Evolutionary conservation across 2,888 invertebrate species (phyloP).

Genomic region (Gymnosoma rotundatum): DNA sequence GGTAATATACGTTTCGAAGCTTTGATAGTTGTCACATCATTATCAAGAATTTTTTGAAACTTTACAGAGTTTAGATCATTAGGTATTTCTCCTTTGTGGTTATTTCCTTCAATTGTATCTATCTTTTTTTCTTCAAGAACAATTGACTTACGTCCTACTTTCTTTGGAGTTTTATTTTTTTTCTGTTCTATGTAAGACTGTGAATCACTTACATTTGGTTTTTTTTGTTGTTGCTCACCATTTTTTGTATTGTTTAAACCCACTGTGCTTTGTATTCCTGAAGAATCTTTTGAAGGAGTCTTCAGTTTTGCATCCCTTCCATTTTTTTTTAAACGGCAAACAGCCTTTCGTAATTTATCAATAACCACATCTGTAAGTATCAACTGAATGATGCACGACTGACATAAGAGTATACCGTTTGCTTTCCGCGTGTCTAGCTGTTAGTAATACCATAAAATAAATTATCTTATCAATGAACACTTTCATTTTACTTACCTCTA

Average conservation of each 20-base stretch:
- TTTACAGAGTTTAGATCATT: not conserved
- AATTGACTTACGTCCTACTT: constrained; percentile 27
- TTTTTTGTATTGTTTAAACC: not conserved
- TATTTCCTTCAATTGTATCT: not conserved
- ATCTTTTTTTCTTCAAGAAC: not conserved
- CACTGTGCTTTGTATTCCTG: not conserved
- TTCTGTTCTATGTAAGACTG: not conserved
- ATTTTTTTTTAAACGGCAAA: constrained; percentile 32
- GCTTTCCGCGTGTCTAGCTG: constrained; percentile 53
- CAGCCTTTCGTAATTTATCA: constrained; percentile 33
- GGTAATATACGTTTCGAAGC: constrained; percentile 1
- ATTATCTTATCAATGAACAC: not conserved
- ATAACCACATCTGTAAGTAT: constrained; percentile 35
- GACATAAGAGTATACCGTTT: constrained; percentile 45
- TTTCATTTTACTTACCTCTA: constrained; percentile 37
- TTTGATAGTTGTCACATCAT: not conserved
- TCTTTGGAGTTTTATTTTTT: not conserved
- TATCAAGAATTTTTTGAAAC: constrained; percentile 19
- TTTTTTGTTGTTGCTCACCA: not conserved
- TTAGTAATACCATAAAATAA: not conserved
- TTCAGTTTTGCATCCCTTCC: constrained; percentile 12
- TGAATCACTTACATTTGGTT: not conserved
- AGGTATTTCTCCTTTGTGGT: not conserved
- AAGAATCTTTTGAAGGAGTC: constrained; percentile 6
- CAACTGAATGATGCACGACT: constrained; percentile 43